Percentiles rank a stretch among this genome's conserved stretches.
phyloP scores from a whole-genome alignment of 2,797 vertebrate genomes.

The Apogon talboti region DNA sequence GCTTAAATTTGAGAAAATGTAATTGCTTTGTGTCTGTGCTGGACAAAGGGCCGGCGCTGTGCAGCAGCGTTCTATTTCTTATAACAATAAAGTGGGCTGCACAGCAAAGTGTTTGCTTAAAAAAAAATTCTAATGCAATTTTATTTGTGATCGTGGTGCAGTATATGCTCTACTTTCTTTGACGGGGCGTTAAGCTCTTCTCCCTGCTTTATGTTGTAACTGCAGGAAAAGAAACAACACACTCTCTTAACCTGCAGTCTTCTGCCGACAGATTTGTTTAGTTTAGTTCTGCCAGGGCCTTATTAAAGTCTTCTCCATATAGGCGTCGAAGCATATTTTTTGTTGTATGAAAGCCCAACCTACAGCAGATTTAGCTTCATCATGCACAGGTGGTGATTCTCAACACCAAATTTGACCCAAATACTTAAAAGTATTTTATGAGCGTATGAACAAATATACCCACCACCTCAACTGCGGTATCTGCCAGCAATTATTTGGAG shows the following conservation, averaged over 20 bases:
- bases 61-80: too few relatives aligned
- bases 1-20: too few relatives aligned
- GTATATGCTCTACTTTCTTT: neutral
- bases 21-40: too few relatives aligned
- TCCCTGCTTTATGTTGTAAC: neutral
- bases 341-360: conserved; percentile 20
- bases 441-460: conserved; percentile 47
- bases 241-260: too few relatives aligned
- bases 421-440: conserved; percentile 63
- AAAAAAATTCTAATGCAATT: too few relatives aligned
- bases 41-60: too few relatives aligned
- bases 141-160: too few relatives aligned
- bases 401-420: conserved; percentile 62
- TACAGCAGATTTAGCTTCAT: conserved; percentile 10
- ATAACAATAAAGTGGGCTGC: too few relatives aligned
- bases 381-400: conserved; percentile 20
- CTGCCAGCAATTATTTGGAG: conserved; percentile 82
- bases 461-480: conserved; percentile 52
- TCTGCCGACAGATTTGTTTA: too few relatives aligned
- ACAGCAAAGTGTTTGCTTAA: too few relatives aligned
- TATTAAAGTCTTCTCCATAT: conserved; percentile 23
- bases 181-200: neutral
- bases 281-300: neutral
- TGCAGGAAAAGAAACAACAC: conserved; percentile 3
- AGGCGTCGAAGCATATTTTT: too few relatives aligned